These are phyloP conservation scores for Oryzias celebensis DNA, from an alignment of 2,113 vertebrate genomes.

Conservation along the genomic window DNA sequence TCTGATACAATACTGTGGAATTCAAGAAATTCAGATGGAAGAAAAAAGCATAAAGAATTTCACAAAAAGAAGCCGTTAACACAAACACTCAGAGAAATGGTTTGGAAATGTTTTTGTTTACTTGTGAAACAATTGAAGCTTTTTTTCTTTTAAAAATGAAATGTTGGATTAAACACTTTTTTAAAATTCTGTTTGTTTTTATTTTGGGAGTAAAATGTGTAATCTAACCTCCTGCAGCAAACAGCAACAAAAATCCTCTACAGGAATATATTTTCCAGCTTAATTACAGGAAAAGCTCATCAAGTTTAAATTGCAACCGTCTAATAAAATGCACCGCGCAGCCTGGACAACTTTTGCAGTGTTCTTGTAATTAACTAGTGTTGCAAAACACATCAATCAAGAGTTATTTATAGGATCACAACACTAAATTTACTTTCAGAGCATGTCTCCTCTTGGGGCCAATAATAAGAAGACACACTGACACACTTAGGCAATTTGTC, in stretches of 20 bases:
- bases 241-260: neutral
- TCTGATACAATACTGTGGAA: too few relatives aligned
- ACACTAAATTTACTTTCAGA: slow-evolving; percentile 3
- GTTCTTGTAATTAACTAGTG: slow-evolving; percentile 25
- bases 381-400: slow-evolving; percentile 44
- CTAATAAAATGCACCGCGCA: neutral
- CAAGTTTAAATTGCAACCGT: neutral
- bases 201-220: too few relatives aligned
- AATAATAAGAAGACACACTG: slow-evolving; percentile 6
- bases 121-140: too few relatives aligned
- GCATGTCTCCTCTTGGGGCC: slow-evolving; percentile 9
- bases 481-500: slow-evolving; percentile 22
- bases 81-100: too few relatives aligned
- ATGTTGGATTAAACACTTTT: too few relatives aligned
- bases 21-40: too few relatives aligned
- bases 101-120: too few relatives aligned
- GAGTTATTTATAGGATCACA: slow-evolving; percentile 37
- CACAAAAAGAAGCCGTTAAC: too few relatives aligned
- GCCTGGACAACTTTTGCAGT: slow-evolving; percentile 3
- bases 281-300: too few relatives aligned
- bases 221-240: neutral
- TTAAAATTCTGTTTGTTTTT: too few relatives aligned
- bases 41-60: too few relatives aligned
- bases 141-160: too few relatives aligned
- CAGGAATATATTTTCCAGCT: neutral